phyloP scores from a whole-genome alignment of 2,888 invertebrate species.

The Itoplectis maculator region DNA sequence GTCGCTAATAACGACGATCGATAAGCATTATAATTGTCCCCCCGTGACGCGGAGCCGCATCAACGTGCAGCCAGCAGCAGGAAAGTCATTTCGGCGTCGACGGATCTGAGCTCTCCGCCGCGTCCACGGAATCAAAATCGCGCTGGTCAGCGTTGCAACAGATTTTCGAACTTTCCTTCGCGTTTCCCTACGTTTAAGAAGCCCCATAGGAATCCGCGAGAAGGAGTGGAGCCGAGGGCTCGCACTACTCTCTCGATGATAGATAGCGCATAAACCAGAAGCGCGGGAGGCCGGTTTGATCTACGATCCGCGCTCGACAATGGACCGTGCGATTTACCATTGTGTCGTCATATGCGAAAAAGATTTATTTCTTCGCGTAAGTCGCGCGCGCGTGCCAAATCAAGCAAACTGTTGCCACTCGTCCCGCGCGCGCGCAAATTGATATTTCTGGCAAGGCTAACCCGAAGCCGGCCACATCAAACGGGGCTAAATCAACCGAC shows the following conservation, averaged over 20 bases:
- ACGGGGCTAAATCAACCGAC: conserved; percentile 42
- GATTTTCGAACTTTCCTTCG: conserved; percentile 31
- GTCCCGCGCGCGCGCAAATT: conserved; percentile 71
- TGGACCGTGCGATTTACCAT: conserved; percentile 57
- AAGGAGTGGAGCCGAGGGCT: conserved; percentile 37
- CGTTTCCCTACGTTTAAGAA: conserved; percentile 1
- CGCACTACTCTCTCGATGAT: conserved; percentile 29
- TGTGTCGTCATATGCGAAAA: conserved; percentile 50
- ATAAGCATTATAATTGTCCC: conserved; percentile 43
- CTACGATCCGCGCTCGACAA: conserved; percentile 51
- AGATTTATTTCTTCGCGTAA: conserved; percentile 45
- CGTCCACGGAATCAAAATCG: conserved; percentile 16
- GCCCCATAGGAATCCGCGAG: conserved; percentile 36
- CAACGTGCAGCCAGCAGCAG: conserved; percentile 38
- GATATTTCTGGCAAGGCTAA: conserved; percentile 78
- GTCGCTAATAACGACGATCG: conserved; percentile 54
- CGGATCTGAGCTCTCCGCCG: background rate
- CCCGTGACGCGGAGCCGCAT: conserved; percentile 37
- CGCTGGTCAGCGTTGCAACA: conserved; percentile 12
- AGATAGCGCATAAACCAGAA: conserved; percentile 43
- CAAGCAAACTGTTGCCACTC: conserved; percentile 80
- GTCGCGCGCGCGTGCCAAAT: conserved; percentile 73
- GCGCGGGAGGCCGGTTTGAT: conserved; percentile 37
- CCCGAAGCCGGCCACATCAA: conserved; percentile 38
- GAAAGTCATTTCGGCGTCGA: conserved; percentile 45